These are phyloP conservation scores for Strigamia crassipes DNA, from an alignment of 2,888 invertebrate genomes.

Conservation along the genomic window DNA sequence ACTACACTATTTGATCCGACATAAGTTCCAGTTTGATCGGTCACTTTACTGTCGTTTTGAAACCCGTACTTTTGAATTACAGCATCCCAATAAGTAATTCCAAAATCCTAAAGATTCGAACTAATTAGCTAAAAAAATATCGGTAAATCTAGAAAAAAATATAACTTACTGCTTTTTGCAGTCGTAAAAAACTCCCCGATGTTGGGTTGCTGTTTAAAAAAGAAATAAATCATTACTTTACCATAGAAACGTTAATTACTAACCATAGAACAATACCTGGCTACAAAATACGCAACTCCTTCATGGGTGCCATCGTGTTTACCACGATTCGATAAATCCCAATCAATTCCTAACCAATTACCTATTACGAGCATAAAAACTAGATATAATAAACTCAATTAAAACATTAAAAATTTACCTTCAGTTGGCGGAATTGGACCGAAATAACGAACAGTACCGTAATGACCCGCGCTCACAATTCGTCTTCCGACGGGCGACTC, in stretches of 20 bases:
- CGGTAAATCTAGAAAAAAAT: not conserved
- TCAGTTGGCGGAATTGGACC: constrained; percentile 71
- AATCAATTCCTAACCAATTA: constrained; percentile 92
- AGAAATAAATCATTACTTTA: not conserved
- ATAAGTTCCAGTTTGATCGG: constrained; percentile 53
- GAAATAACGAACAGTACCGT: constrained; percentile 74
- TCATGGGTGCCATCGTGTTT: constrained; percentile 90
- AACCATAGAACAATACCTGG: constrained; percentile 53
- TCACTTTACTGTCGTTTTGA: constrained; percentile 56
- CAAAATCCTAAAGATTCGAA: constrained; percentile 63
- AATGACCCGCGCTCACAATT: constrained; percentile 62
- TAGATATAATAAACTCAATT: not conserved
- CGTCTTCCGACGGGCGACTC: constrained; percentile 59
- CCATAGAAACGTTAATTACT: constrained; percentile 39
- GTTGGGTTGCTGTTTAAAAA: constrained; percentile 67
- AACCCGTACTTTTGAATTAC: constrained; percentile 70
- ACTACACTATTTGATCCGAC: constrained; percentile 73
- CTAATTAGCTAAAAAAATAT: not conserved
- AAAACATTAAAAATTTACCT: constrained; percentile 52
- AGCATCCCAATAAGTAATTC: constrained; percentile 74
- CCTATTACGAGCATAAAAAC: constrained; percentile 59
- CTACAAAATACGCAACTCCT: constrained; percentile 77
- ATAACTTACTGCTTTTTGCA: constrained; percentile 69
- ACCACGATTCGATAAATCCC: constrained; percentile 87
- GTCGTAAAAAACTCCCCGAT: constrained; percentile 86